Evolutionary conservation across 2,888 invertebrate genomes (phyloP).

Genomic region (Muschampia plurimacula): DNA sequence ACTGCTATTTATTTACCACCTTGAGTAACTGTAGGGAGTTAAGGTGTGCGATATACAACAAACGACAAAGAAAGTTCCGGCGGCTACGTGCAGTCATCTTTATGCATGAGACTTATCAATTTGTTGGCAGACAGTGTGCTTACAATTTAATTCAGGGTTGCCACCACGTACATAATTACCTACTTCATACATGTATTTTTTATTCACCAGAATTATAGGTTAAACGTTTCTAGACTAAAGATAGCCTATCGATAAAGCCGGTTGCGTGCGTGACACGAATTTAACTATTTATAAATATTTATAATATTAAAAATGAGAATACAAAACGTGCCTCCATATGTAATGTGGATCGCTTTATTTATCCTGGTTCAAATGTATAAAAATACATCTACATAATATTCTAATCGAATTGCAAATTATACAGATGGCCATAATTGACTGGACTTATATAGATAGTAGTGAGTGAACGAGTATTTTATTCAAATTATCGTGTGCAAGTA

Average conservation of each 20-base stretch:
- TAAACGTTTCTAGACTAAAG: constrained; percentile 27
- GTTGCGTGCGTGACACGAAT: constrained; percentile 28
- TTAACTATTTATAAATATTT: constrained; percentile 34
- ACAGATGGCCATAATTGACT: constrained; percentile 33
- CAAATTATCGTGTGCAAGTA: constrained; percentile 14
- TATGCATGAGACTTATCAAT: constrained; percentile 77
- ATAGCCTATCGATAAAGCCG: constrained; percentile 23
- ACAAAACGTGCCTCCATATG: background rate
- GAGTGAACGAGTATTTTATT: constrained; percentile 24
- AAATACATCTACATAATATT: constrained; percentile 30
- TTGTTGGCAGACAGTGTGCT: constrained; percentile 60
- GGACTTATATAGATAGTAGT: constrained; percentile 25
- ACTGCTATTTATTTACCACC: constrained; percentile 38
- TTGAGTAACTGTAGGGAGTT: constrained; percentile 17
- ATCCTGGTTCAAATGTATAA: constrained; percentile 11
- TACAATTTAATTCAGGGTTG: constrained; percentile 67
- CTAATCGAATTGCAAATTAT: constrained; percentile 35
- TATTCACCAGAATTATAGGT: constrained; percentile 33
- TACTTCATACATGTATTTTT: constrained; percentile 48
- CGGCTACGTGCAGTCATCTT: constrained; percentile 56
- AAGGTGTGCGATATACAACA: constrained; percentile 38
- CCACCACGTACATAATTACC: constrained; percentile 65
- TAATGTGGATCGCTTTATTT: constrained; percentile 25
- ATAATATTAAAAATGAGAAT: constrained; percentile 13
- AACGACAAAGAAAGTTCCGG: constrained; percentile 64